These are phyloP conservation scores for Halictus ligatus DNA, from an alignment of 2,888 invertebrate genomes.

Conservation along the genomic window DNA sequence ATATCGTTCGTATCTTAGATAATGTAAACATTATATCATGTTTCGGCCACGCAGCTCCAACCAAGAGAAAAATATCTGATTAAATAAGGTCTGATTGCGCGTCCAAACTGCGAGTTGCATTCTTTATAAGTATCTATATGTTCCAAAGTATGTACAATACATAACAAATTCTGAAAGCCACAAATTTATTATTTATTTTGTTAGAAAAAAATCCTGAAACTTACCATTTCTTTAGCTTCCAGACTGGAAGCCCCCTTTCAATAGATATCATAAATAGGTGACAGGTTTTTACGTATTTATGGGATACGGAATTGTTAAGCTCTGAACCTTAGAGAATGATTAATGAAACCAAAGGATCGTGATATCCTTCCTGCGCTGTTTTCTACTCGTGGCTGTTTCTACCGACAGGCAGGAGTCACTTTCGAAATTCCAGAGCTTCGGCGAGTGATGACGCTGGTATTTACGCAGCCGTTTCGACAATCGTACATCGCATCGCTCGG, in stretches of 20 bases:
- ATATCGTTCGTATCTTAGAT: no score
- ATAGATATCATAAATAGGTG: neutral
- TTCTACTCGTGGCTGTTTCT: neutral
- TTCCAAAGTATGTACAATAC: no score
- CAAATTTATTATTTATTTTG: no score
- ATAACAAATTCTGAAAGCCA: no score
- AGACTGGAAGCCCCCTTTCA: neutral
- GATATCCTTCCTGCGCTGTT: neutral
- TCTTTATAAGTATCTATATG: no score
- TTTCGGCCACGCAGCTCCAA: no score
- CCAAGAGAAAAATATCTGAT: no score
- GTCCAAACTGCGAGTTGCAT: no score
- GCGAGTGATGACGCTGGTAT: conserved; percentile 29
- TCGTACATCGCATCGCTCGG: conserved; percentile 34
- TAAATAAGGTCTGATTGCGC: no score
- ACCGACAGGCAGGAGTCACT: neutral
- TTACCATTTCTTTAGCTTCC: neutral
- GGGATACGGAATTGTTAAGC: neutral
- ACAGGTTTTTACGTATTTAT: neutral
- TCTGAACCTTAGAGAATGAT: neutral
- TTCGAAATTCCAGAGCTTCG: conserved; percentile 38
- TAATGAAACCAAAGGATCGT: neutral
- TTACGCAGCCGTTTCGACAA: conserved; percentile 43
- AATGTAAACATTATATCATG: no score
- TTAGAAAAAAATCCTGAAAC: neutral